Conservation (phyloP, 2,888 invertebrate genomes). For the Eucriotettix oculatus region DNA sequence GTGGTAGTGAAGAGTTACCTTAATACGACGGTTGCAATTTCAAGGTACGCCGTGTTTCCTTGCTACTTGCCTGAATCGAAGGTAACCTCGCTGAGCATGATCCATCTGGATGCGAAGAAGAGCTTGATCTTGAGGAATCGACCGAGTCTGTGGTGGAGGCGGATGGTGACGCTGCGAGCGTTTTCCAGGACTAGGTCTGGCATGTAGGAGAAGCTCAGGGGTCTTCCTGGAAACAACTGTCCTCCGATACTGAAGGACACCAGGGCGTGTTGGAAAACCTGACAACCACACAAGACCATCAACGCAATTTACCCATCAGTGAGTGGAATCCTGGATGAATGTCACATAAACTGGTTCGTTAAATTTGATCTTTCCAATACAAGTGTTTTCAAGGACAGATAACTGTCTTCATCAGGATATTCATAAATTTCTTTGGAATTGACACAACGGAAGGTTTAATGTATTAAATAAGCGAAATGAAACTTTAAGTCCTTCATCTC, state of each 20-base stretch:
- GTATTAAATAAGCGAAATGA: too few relatives aligned
- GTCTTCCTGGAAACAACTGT: slow-evolving; percentile 33
- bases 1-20: too few relatives aligned
- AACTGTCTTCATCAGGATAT: too few relatives aligned
- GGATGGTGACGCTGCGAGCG: slow-evolving; percentile 50
- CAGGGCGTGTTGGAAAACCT: slow-evolving; percentile 49
- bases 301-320: not conserved
- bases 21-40: too few relatives aligned
- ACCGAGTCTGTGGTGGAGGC: slow-evolving; percentile 39
- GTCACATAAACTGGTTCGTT: too few relatives aligned
- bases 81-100: slow-evolving; percentile 53
- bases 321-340: too few relatives aligned
- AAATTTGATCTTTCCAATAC: too few relatives aligned
- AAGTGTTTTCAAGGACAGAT: too few relatives aligned
- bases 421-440: too few relatives aligned
- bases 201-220: slow-evolving; percentile 38
- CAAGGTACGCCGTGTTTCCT: too few relatives aligned
- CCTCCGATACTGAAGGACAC: slow-evolving; percentile 46
- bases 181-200: slow-evolving; percentile 43
- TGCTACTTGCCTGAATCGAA: slow-evolving; percentile 36
- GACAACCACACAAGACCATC: slow-evolving; percentile 6
- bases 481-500: too few relatives aligned
- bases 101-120: slow-evolving; percentile 49
- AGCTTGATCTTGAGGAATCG: slow-evolving; percentile 42
- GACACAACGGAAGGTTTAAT: too few relatives aligned